phyloP scores from a whole-genome alignment of 2,113 vertebrate genomes.

The Pyxicephalus adspersus region DNA sequence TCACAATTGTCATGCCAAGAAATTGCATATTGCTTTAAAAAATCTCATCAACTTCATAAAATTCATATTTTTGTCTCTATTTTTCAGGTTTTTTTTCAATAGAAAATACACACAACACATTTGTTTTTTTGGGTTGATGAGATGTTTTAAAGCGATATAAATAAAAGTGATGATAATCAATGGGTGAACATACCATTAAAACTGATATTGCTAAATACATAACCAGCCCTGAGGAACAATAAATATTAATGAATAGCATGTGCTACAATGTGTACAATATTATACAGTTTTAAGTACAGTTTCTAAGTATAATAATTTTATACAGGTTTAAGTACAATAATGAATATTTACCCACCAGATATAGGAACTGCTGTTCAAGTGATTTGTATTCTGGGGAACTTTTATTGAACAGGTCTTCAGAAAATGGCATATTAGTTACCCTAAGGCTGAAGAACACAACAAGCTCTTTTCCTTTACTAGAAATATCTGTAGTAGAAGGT shows the following conservation, averaged over 20 bases:
- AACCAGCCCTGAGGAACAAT: no score
- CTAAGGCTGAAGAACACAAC: constrained; percentile 92
- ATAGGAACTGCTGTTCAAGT: constrained; percentile 81
- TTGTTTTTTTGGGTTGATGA: neutral
- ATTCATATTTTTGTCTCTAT: no score
- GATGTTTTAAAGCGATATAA: neutral
- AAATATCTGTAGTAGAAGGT: constrained; percentile 80
- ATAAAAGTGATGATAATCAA: no score
- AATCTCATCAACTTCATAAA: no score
- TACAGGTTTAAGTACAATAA: neutral
- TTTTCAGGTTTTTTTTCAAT: no score
- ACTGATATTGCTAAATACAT: no score
- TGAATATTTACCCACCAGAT: constrained; percentile 80
- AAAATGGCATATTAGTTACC: constrained; percentile 90
- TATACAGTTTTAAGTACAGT: no score
- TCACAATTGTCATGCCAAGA: no score
- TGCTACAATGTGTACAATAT: neutral
- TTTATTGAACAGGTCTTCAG: constrained; percentile 87
- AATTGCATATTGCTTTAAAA: no score
- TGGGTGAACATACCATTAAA: no score
- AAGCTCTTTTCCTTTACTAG: constrained; percentile 76
- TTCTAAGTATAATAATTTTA: neutral
- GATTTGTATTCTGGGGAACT: constrained; percentile 83
- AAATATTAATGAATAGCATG: no score
- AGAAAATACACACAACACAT: no score